Base-by-base conservation (phyloP, 2,888 invertebrate genomes). In the Mythimna pallens region DNA sequence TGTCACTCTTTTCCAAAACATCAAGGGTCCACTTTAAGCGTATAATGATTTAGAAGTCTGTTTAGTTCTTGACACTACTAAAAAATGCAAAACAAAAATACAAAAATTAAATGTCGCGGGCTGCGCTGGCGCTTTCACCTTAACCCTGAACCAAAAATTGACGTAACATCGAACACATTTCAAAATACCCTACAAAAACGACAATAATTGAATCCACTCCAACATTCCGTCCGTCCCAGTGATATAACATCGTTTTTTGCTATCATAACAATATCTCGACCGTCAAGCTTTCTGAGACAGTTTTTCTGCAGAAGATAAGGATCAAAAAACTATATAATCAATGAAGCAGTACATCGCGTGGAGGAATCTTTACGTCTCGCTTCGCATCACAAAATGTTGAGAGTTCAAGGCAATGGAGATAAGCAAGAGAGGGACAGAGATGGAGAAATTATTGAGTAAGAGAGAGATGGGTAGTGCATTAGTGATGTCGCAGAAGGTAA, bases 271-370 rank as follows among this genome's bases (percentile, higher is more conserved):
- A 80, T 70, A 75, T 77, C 70, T 77, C 75, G 55, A 73, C 65
- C 72, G 77, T 80, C 76, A 80, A 82, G 77, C 80, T 82, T 83
- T 86, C 78, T 85, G 79, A 78, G 78, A 83, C 75, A 83, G 66
- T 81, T 86, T 86, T 86, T 81, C 72, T 74, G 17, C 57, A 69
- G 61, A 70, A 77, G 83, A 86, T 81, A 77, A 79, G 55, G 63
- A 83, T 81, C 76, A 74, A 86, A 86, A 85, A 86, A 86, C 86
- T 73, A 73, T 65, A 74, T 85, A 79, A 65, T 65, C 80, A 67
- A 83, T 86, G 85, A 83, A 71, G 85, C 81, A 65, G 69, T 50
- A 64, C 83, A 72, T 86, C 63, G 86, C 86, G 87, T 86, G 86
- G 68, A 73, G 76, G 70, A 81, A 86, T 86, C 76, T 78, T 20